Evolutionary conservation across 2,113 vertebrate species (phyloP), one percentile per base, ranked within the genome.

Genomic region (Aptenodytes forsteri): DNA sequence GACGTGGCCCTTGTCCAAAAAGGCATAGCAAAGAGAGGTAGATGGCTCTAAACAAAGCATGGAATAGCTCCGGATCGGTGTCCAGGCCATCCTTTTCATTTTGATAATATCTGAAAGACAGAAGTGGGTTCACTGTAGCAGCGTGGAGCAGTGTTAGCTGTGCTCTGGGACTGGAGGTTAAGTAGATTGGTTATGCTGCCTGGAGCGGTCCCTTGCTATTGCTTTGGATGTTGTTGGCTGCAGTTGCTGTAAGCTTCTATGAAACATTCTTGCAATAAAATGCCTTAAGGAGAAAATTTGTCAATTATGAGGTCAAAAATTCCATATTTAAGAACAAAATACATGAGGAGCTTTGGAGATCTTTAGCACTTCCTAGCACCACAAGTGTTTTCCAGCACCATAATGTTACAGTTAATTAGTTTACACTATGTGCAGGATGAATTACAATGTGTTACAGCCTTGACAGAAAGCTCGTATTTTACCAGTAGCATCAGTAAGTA

Each of bases 391-490:
- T 83, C 46, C 84, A 96, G 79, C 56, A 50, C 93, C 40, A 40
- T 69, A 16, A 90, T 42, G 64, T 81, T 26, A 16, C 87, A 79
- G 85, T 62, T 92, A 25, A 89, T 62, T 61, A 49, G 83, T 78
- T 97, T 83, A 77, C 69, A 59, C 9, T 5, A 47, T 4, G 27
- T 12, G 34, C 49, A 36, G 72, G 38, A 26, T 54, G 94, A 94
- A 66, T 93, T 67, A 71, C 2, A 3, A 38, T 18, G 52, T 34
- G 56, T 54, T 80, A 61, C 44, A 85, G 76, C 89, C 62, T 44
- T 19, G 66, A 38, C 50, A 52, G 85, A 79, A 89, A 97, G 92
- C n/a, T 64, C 16, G 1, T 58, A 94, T 89, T 92, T 96, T 59
- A 77, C 77, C 61, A 79, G 54, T 59, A 76, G 36, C 82, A 75